Evolutionary conservation across 2,888 invertebrate species (phyloP).

Genomic region (Lycophotia porphyrea): DNA sequence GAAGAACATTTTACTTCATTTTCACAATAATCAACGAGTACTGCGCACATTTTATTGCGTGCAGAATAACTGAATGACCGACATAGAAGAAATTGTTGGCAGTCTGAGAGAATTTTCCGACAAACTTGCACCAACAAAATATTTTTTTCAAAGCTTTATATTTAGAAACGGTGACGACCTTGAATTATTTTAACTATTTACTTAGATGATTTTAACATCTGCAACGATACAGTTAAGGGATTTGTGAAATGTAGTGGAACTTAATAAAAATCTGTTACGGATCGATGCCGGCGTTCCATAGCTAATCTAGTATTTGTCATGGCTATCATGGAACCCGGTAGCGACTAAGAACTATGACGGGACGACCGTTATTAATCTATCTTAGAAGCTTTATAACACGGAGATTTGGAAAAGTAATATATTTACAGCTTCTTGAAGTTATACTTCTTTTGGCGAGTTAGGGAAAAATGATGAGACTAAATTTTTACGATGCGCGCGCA

Average conservation of each 20-base stretch:
- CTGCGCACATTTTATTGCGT: conserved; percentile 16
- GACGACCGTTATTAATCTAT: conserved; percentile 46
- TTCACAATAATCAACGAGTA: too few relatives aligned
- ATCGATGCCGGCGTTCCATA: conserved; percentile 41
- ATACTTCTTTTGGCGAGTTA: too few relatives aligned
- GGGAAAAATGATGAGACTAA: too few relatives aligned
- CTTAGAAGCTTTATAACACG: conserved; percentile 1
- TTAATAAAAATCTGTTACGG: conserved; percentile 46
- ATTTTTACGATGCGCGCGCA: too few relatives aligned
- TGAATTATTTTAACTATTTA: conserved; percentile 20
- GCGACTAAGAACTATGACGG: conserved; percentile 16
- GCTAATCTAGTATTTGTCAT: conserved; percentile 59
- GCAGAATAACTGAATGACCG: conserved; percentile 3
- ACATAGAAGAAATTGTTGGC: conserved; percentile 52
- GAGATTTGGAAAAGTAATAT: background rate
- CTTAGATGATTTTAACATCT: conserved; percentile 20
- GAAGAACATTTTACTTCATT: too few relatives aligned
- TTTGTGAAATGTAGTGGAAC: conserved; percentile 35
- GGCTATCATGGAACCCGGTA: conserved; percentile 44
- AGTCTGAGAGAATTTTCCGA: conserved; percentile 22
- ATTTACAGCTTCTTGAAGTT: background rate
- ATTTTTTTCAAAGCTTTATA: conserved; percentile 16
- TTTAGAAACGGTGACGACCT: conserved; percentile 34
- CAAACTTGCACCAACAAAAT: conserved; percentile 5
- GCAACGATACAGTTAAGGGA: conserved; percentile 43